Evolutionary conservation across 2,888 invertebrate species (phyloP).

Genomic region (Euzophera pinguis): DNA sequence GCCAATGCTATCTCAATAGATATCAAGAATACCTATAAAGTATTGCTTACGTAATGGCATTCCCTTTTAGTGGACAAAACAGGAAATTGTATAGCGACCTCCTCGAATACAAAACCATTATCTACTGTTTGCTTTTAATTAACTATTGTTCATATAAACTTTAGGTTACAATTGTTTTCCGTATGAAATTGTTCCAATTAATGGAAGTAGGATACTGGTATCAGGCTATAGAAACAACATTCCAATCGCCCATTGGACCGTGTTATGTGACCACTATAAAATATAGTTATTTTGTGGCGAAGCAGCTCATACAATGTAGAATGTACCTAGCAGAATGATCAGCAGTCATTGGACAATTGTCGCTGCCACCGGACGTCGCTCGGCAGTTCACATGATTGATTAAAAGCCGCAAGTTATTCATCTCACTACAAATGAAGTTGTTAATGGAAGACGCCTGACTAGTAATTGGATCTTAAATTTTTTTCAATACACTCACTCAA

Average conservation of each 20-base stretch:
- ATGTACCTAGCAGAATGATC: conserved; percentile 36
- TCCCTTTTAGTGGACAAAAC: neutral
- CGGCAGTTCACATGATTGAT: conserved; percentile 64
- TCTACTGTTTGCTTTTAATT: conserved; percentile 6
- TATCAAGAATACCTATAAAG: too few species aligned
- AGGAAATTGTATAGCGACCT: neutral
- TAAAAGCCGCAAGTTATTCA: conserved; percentile 73
- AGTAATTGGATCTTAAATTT: conserved; percentile 72
- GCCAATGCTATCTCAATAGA: too few species aligned
- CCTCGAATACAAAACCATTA: neutral
- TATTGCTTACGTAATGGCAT: too few species aligned
- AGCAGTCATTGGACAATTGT: conserved; percentile 54
- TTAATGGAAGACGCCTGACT: conserved; percentile 61
- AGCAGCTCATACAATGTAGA: conserved; percentile 21
- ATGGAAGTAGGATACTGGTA: neutral
- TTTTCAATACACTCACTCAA: conserved; percentile 50
- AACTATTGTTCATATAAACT: neutral
- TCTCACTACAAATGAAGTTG: conserved; percentile 70
- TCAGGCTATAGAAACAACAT: neutral
- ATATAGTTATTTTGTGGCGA: conserved; percentile 1
- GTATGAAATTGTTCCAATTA: neutral
- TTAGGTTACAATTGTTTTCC: conserved; percentile 1
- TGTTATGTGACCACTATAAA: neutral
- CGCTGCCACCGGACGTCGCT: conserved; percentile 53
- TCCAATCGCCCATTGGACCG: neutral